Evolutionary conservation across 2,888 invertebrate species (phyloP).

Genomic region (Cyrtodaria siliqua): DNA sequence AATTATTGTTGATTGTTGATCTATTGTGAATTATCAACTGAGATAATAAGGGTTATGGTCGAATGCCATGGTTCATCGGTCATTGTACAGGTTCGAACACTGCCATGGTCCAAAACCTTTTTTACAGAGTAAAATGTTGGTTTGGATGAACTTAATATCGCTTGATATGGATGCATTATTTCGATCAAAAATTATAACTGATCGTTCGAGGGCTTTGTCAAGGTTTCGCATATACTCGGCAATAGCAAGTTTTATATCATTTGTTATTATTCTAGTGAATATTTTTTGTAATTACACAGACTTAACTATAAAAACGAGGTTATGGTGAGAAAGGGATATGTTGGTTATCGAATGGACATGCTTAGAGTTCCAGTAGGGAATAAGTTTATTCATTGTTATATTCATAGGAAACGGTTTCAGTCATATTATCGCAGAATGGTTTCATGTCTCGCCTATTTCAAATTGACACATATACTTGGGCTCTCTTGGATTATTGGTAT

Average conservation of each 20-base stretch:
- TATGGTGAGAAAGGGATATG: conserved; percentile 29
- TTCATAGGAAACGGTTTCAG: conserved; percentile 11
- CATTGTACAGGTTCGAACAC: too few species aligned
- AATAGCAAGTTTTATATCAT: conserved; percentile 9
- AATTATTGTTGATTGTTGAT: too few species aligned
- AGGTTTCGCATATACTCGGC: conserved; percentile 10
- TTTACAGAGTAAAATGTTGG: conserved; percentile 29
- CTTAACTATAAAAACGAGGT: not conserved
- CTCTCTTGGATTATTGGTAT: conserved; percentile 43
- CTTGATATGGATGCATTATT: conserved; percentile 34
- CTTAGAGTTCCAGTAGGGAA: conserved; percentile 8
- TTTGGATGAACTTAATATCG: conserved; percentile 40
- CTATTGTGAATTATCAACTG: too few species aligned
- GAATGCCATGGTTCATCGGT: too few species aligned
- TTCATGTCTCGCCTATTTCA: conserved; percentile 39
- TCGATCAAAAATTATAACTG: not conserved
- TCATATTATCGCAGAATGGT: conserved; percentile 6
- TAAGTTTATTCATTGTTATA: conserved; percentile 13
- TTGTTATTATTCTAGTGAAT: not conserved
- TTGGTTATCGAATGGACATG: conserved; percentile 28
- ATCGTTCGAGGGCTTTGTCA: not conserved
- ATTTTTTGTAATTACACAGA: conserved; percentile 10
- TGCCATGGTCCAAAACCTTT: too few species aligned
- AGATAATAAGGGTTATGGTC: too few species aligned
- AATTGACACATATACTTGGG: conserved; percentile 37